Conservation (phyloP, 2,888 invertebrate genomes). For the Drosophila stalkeri region DNA sequence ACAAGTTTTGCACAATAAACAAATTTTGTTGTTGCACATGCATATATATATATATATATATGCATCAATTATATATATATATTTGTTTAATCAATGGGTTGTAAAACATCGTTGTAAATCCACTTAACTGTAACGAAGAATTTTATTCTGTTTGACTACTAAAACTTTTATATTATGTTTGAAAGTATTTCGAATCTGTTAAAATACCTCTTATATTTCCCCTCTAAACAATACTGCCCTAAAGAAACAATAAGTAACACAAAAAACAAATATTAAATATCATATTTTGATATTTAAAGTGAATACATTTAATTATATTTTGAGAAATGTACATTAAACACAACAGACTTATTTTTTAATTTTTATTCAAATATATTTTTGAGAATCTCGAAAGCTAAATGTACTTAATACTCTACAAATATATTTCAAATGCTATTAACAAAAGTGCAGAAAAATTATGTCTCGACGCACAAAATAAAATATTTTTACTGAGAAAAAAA, state of each 20-base stretch:
- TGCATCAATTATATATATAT: too few relatives aligned
- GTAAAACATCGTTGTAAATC: conserved; percentile 21
- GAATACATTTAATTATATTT: conserved; percentile 28
- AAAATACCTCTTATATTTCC: neutral
- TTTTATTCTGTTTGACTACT: neutral
- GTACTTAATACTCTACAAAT: conserved; percentile 34
- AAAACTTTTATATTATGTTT: conserved; percentile 13
- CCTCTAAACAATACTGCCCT: conserved; percentile 37
- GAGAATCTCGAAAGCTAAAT: conserved; percentile 20
- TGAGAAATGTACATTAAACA: conserved; percentile 35
- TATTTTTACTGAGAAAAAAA: conserved; percentile 15
- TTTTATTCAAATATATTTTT: conserved; percentile 39
- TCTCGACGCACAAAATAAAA: conserved; percentile 9
- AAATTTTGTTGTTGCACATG: conserved; percentile 9
- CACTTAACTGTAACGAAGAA: neutral
- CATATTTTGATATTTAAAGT: conserved; percentile 25
- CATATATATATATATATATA: too few relatives aligned
- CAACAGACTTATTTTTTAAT: conserved; percentile 23
- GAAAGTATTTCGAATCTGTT: conserved; percentile 17
- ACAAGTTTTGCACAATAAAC: conserved; percentile 29
- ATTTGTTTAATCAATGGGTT: conserved; percentile 27
- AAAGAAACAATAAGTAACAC: conserved; percentile 9
- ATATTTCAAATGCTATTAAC: neutral
- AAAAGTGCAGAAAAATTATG: neutral
- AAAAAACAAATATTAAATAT: conserved; percentile 19